A percentile compares a stretch with the other conserved stretches of the same genome.
Evolutionary conservation across 2,888 invertebrate species (phyloP).

Genomic region (Meliscaeva auricollis): DNA sequence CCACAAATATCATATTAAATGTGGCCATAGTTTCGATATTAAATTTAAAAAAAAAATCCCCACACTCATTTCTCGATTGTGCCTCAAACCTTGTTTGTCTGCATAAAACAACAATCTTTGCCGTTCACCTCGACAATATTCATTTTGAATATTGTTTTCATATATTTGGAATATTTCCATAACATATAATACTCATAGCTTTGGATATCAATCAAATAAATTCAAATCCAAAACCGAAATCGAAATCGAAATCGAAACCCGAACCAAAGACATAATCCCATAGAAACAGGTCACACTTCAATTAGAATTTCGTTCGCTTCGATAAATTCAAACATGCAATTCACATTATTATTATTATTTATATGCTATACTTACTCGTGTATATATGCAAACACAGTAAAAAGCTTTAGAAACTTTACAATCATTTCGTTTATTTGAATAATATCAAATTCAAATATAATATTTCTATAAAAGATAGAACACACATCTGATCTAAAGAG

Average conservation of each 20-base stretch:
- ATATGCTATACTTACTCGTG: no score
- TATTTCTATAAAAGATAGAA: not conserved
- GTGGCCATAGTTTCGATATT: no score
- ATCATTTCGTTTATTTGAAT: slow-evolving; percentile 27
- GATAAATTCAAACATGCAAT: slow-evolving; percentile 28
- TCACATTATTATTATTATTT: not conserved
- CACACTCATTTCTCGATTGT: no score
- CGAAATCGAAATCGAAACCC: not conserved
- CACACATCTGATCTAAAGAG: not conserved
- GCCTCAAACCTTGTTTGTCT: no score
- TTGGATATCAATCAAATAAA: slow-evolving; percentile 2
- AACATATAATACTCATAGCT: no score
- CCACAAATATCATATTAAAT: no score
- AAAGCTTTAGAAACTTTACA: slow-evolving; percentile 16
- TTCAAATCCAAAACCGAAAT: slow-evolving; percentile 1
- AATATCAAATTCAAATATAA: not conserved
- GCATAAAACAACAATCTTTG: no score
- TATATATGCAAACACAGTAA: slow-evolving; percentile 3
- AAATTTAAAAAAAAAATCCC: no score
- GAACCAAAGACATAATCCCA: not conserved
- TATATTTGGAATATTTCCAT: not conserved
- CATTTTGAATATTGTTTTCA: slow-evolving; percentile 14
- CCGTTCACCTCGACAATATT: not conserved
- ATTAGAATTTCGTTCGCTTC: slow-evolving; percentile 24
- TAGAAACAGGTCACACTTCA: slow-evolving; percentile 17